Evolutionary conservation across 2,113 vertebrate species (phyloP), one percentile per base, ranked within the genome.

Genomic region (Rynchops niger): DNA sequence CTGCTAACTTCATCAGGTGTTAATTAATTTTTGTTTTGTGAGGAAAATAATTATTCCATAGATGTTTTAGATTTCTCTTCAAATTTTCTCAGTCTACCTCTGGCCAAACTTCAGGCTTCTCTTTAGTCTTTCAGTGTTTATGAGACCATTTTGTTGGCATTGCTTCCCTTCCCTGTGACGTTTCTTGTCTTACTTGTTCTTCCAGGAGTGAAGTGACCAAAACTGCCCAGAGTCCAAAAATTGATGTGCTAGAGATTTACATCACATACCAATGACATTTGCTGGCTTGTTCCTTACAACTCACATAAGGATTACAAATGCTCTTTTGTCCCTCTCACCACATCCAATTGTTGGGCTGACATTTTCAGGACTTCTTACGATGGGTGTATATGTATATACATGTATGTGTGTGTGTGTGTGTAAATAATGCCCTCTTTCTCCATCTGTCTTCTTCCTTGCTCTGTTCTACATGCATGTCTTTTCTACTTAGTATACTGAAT

Each of bases 341-440:
- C 23, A 84, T 43, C 26, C 30, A 81, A 0, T 47, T 69, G 42
- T 25, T 67, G 16, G 25, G 12, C 25, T 88, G 61, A 49, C 5
- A 55, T 76, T 82, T 90, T 71, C 22, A 61, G 52, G 22, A 30
- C 13, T 74, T 82, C 50, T 63, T 69, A 30, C 3, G 0, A 32
- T n/a, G 8, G n/a, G 9, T 29, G 5, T 70, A 5, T 30, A 22
- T 52, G 3, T 42, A 3, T 59, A 9, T 21, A 11, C 7, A 29
- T 14, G 19, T 40, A 26, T 11, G 9, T 61, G 5, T 59, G 21
- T 59, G 30, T 1, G 7, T 12, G 25, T 40, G 10, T 1, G 0
- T 34, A 66, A 55, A 77, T 38, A 55, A 74, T 45, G 66, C 4
- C 25, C 14, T 69, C 42, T 50, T 71, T 78, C 29, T 83, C 45